Evolutionary conservation across 2,113 vertebrate species (phyloP).

Genomic region (Tympanuchus pallidicinctus): DNA sequence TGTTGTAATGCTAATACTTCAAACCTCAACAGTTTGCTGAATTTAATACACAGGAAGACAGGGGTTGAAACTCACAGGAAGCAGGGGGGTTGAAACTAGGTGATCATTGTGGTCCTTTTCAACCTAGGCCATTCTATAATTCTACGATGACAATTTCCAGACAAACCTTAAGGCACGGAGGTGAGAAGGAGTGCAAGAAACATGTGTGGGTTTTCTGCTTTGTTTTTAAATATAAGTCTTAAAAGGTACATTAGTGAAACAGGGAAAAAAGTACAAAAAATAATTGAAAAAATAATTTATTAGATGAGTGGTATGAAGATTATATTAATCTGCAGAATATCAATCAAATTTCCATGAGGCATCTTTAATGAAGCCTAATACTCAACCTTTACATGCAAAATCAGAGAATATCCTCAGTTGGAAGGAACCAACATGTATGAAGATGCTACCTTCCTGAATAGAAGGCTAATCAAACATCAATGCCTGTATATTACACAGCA

Average conservation of each 20-base stretch:
- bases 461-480: neutral
- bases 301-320: neutral
- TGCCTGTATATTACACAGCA: neutral
- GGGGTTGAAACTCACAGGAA: no score
- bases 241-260: neutral
- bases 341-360: neutral
- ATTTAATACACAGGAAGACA: neutral
- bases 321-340: neutral
- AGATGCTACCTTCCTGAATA: neutral
- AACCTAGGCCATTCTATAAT: no score
- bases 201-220: no score
- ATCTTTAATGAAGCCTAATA: neutral
- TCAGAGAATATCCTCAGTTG: no score
- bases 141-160: neutral
- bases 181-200: no score
- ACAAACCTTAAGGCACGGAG: neutral
- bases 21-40: neutral
- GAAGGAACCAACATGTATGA: no score
- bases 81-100: no score
- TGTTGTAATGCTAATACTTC: neutral
- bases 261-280: neutral
- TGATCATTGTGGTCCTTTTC: no score
- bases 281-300: neutral
- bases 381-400: neutral
- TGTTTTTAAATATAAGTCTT: no score